Conservation (phyloP, 92 coral and sea anemone genomes). For the Epizoanthus rinbou region DNA sequence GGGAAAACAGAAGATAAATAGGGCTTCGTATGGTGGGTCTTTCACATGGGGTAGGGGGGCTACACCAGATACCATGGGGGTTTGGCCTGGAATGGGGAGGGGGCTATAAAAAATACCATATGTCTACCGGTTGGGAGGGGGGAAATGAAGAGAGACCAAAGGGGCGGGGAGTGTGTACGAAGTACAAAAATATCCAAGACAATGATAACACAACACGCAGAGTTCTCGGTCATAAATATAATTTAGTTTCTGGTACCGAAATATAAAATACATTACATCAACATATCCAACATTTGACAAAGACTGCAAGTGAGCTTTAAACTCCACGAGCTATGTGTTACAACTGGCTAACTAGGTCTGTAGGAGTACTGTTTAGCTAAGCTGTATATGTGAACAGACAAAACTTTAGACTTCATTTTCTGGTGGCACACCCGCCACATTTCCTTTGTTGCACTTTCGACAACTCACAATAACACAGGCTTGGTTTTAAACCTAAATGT, state of each 20-base stretch:
- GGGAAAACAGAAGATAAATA: too few species aligned
- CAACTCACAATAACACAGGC: background rate
- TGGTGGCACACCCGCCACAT: background rate
- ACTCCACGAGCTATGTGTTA: constrained; percentile 13
- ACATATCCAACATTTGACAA: constrained; percentile 16
- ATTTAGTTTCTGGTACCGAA: constrained; percentile 44
- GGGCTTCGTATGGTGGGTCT: too few species aligned
- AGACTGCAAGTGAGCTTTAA: constrained; percentile 13
- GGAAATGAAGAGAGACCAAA: too few species aligned
- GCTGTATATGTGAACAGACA: background rate
- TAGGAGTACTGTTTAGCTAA: background rate
- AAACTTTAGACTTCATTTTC: background rate
- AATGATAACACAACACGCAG: background rate
- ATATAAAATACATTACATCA: constrained; percentile 39
- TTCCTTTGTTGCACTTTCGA: background rate
- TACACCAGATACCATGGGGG: too few species aligned
- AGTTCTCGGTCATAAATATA: constrained; percentile 34
- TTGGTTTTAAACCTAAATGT: constrained; percentile 24
- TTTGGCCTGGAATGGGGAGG: too few species aligned
- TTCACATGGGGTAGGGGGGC: too few species aligned
- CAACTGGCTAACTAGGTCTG: background rate
- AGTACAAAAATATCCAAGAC: background rate
- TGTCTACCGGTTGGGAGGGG: too few species aligned
- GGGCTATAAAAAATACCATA: too few species aligned
- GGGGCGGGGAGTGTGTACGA: too few species aligned